Percentiles rank a stretch among this genome's conserved stretches.
phyloP scores from a whole-genome alignment of 1,140 invertebrate species.

The Neodiprion virginianus region DNA sequence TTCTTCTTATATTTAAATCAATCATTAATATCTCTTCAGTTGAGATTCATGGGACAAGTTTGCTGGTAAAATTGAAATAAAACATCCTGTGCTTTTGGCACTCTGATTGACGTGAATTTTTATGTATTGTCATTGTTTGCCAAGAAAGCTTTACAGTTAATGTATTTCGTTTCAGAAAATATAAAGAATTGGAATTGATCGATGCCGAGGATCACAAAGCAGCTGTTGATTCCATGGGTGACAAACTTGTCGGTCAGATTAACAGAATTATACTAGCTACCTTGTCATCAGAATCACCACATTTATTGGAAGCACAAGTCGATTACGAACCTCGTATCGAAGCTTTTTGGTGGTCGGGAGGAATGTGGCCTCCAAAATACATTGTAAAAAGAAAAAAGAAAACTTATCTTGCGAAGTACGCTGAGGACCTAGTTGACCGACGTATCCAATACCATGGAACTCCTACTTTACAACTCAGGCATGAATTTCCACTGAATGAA shows the following conservation, averaged over 20 bases:
- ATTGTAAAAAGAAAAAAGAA: slow-evolving; percentile 33
- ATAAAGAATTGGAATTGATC: slow-evolving; percentile 41
- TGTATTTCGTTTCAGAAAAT: slow-evolving; percentile 35
- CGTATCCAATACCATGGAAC: slow-evolving; percentile 72
- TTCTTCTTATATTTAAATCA: slow-evolving; percentile 13
- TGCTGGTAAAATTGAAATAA: slow-evolving; percentile 18
- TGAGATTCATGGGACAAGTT: slow-evolving; percentile 12
- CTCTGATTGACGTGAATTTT: neutral
- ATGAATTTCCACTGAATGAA: slow-evolving; percentile 68
- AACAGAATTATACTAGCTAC: slow-evolving; percentile 71
- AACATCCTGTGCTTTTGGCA: neutral
- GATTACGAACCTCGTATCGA: slow-evolving; percentile 79
- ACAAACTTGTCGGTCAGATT: slow-evolving; percentile 69
- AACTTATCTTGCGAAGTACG: slow-evolving; percentile 47
- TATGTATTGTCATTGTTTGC: slow-evolving; percentile 19
- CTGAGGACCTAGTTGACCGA: slow-evolving; percentile 66
- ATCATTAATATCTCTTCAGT: slow-evolving; percentile 13
- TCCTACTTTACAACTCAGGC: slow-evolving; percentile 72
- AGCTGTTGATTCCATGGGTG: slow-evolving; percentile 47
- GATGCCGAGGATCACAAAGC: slow-evolving; percentile 49
- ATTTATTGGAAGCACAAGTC: slow-evolving; percentile 71
- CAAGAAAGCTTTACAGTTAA: no score
- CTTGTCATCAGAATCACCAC: slow-evolving; percentile 63
- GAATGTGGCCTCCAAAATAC: slow-evolving; percentile 65
- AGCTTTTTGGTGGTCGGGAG: slow-evolving; percentile 81